Base-by-base conservation (phyloP, 2,113 vertebrate genomes). In the Azemiops feae region DNA sequence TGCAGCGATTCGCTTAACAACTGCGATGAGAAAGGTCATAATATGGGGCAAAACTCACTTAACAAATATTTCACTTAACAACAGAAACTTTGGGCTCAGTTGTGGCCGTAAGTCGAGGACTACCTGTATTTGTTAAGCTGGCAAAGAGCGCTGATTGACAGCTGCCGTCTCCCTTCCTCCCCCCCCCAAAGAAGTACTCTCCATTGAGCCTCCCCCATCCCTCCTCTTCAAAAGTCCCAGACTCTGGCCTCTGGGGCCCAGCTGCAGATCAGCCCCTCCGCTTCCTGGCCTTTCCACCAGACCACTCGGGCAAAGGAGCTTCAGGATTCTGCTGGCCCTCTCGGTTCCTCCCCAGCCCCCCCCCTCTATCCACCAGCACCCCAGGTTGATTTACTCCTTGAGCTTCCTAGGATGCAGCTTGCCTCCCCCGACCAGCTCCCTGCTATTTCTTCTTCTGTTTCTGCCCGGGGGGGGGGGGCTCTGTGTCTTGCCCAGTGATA, bases 71-170 rank as follows among this genome's bases (percentile, higher is more conserved):
- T 69, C 12, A 0, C 60, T 2, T 69, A 69, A 69, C 11, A n/a
- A 14, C 0, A 12, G 30, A 4, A 69, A 69, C 60, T 60, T 60
- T 27, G 57, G 57, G 25, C 57, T 69, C 30, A 69, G 2, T n/a
- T 69, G 60, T 69, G 60, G 60, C 30, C 0, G 1, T 69, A 69
- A 69, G 30, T n/a, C 1, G 1, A 69, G 30, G 30, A 69, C 60
- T 69, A 69, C 60, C 11, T n/a, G 11, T 81, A 30, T 92, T 91
- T 90, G 91, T 88, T 94, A 74, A 90, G 58, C 81, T 47, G 57
- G 18, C 64, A 16, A 88, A 85, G 47, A 30, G 69, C 43, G 5
- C 88, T 74, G 89, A 94, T 88, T 90, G 91, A 90, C 91, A 88
- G 23, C 55, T 57, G 91, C 89, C 89, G 85, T 89, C 8, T 50